Base-by-base conservation (phyloP, 2,113 vertebrate genomes). In the Penelope pileata region DNA sequence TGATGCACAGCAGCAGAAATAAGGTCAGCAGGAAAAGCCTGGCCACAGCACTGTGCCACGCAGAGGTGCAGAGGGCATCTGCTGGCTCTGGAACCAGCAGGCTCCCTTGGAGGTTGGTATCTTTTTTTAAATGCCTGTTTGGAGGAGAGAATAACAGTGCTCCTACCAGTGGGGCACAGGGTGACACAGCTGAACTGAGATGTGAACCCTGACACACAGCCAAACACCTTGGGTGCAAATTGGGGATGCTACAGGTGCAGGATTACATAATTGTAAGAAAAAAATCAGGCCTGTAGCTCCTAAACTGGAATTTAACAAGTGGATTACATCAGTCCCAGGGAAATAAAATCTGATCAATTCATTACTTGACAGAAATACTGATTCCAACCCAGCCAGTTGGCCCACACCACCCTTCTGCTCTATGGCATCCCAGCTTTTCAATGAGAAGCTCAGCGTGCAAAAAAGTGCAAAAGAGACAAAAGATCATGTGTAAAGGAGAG, bases 51-150 rank as follows among this genome's bases (percentile, higher is more conserved):
- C 26, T 2, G 38, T 9, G 42, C 45, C 36, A 48, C 0, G 23
- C 12, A 3, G 63, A 62, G 59, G 26, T 6, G 27, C 72, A 73
- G 74, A 79, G 60, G 40, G 36, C 30, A n/a, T 32, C 10, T 70
- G 12, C 3, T 67, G 54, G 26, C 27, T 45, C 54, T 60, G 73
- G n/a, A n/a, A n/a, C n/a, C n/a, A n/a, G n/a, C n/a, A n/a, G n/a
- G n/a, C n/a, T n/a, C n/a, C n/a, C n/a, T n/a, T n/a, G n/a, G n/a
- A n/a, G n/a, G n/a, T n/a, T n/a, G n/a, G n/a, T 4, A 13, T 29
- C 36, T 50, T 53, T 12, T 8, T 45, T 64, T 6, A 51, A 82
- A 50, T 0, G 32, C 26, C 21, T 0, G 0, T 51, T 88, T 69
- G 32, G 54, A 80, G 38, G 29, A 32, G 14, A 82, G 10, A 56